Percentiles rank a stretch among this genome's conserved stretches.
Evolutionary conservation across 2,888 invertebrate genomes (phyloP).

Genomic region (Dendrolimus houi): DNA sequence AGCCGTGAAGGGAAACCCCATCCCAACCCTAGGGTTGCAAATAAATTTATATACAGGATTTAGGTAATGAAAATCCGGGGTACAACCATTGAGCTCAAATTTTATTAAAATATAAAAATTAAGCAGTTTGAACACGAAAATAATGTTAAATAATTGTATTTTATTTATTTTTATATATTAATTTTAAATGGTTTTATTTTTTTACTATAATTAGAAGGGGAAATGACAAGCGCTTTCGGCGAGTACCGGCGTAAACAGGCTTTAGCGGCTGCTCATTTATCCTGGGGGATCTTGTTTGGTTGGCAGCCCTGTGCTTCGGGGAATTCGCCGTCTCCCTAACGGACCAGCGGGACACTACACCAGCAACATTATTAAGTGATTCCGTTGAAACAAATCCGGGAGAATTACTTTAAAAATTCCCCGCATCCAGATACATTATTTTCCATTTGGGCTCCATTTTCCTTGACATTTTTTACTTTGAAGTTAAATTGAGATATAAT

Average conservation of each 20-base stretch:
- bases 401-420: slow-evolving; percentile 39
- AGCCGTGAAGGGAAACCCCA: slow-evolving; percentile 55
- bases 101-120: no score
- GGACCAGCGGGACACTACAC: slow-evolving; percentile 18
- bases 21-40: slow-evolving; percentile 25
- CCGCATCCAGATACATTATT: slow-evolving; percentile 17
- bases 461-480: slow-evolving; percentile 12
- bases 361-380: slow-evolving; percentile 58
- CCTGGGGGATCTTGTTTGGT: not conserved
- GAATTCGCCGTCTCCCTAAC: slow-evolving; percentile 7
- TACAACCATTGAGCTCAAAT: not conserved
- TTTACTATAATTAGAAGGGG: no score
- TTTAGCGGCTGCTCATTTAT: no score
- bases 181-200: no score
- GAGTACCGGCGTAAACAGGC: no score
- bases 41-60: not conserved
- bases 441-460: slow-evolving; percentile 14
- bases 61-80: not conserved
- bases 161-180: no score
- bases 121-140: no score
- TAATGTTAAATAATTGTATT: no score
- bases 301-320: not conserved
- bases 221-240: no score
- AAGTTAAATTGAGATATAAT: not conserved
- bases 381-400: slow-evolving; percentile 49